A percentile compares a stretch with the other conserved stretches of the same genome.
Conservation (phyloP, 2,797 vertebrate species). For the Pristis pectinata region DNA sequence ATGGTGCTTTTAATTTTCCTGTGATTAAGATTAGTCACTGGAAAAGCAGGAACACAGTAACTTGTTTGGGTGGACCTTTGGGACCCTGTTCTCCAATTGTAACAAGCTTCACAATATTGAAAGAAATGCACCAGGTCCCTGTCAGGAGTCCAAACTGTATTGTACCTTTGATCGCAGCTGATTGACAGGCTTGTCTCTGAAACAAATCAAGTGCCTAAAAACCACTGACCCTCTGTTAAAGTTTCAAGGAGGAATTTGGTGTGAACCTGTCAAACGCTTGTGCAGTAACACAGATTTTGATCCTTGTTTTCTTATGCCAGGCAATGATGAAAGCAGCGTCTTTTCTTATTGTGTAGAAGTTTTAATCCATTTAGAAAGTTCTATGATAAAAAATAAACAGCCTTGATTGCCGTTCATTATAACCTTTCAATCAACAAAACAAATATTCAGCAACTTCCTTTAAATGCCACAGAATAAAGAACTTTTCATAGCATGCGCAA, state of each 20-base stretch:
- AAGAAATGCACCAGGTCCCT: not conserved
- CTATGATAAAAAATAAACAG: not conserved
- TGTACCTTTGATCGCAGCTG: not conserved
- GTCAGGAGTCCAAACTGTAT: not conserved
- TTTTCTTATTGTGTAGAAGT: not conserved
- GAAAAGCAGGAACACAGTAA: not conserved
- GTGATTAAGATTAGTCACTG: not conserved
- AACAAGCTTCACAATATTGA: not conserved
- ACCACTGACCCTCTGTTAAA: not conserved
- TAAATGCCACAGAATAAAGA: not conserved
- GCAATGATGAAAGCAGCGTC: not conserved
- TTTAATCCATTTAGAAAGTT: not conserved
- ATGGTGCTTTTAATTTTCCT: not conserved
- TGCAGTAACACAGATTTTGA: not conserved
- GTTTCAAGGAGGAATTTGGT: not conserved
- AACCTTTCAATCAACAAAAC: not conserved
- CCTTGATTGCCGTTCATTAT: not conserved
- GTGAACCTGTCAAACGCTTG: not conserved
- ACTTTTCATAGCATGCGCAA: not conserved
- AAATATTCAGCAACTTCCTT: not conserved
- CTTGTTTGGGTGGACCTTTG: not conserved
- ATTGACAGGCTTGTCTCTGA: not conserved
- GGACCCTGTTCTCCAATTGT: not conserved
- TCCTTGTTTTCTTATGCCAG: not conserved
- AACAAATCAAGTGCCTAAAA: not conserved